Conservation (phyloP, 2,113 vertebrate genomes). For the Trichechus manatus region DNA sequence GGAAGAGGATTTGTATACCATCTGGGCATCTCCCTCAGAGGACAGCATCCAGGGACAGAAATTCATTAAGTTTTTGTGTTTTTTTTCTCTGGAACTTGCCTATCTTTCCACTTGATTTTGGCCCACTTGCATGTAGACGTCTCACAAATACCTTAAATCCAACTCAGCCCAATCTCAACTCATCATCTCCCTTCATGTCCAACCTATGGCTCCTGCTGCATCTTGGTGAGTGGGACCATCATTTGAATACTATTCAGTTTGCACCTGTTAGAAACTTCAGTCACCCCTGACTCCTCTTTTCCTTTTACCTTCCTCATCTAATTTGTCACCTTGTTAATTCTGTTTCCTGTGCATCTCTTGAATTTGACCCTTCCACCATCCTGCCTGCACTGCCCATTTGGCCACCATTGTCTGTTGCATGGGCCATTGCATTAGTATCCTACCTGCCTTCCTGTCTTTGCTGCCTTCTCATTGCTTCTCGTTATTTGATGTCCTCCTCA, state of each 20-base stretch:
- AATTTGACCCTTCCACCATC: neutral
- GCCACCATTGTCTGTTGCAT: accelerated
- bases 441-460: neutral
- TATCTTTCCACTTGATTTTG: neutral
- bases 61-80: neutral
- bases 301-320: neutral
- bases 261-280: neutral
- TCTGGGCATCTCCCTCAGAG: accelerated
- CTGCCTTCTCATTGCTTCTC: neutral
- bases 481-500: neutral
- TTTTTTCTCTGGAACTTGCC: neutral
- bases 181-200: neutral
- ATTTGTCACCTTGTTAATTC: neutral
- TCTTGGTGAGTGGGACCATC: neutral
- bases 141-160: neutral
- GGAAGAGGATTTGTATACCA: neutral
- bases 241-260: neutral
- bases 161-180: accelerated
- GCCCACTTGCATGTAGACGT: accelerated
- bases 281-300: neutral
- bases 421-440: accelerated
- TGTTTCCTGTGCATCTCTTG: neutral
- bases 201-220: neutral
- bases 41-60: neutral
- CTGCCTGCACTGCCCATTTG: neutral